These are phyloP conservation scores for Lochmaea capreae DNA, from an alignment of 2,888 invertebrate genomes.

Conservation along the genomic window DNA sequence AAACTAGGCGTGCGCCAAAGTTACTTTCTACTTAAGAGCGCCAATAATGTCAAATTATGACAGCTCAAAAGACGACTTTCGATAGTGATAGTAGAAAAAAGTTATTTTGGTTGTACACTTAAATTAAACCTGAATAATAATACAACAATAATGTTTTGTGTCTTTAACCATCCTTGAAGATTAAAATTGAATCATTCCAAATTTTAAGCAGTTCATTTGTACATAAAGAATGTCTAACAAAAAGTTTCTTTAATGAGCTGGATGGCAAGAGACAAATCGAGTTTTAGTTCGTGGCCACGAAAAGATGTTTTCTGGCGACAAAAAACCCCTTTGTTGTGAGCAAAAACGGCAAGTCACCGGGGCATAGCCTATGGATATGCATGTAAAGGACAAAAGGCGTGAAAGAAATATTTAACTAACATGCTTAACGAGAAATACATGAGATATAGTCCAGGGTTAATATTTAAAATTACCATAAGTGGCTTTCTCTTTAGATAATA, in stretches of 20 bases:
- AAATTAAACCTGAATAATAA: too few relatives aligned
- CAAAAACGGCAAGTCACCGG: conserved; percentile 46
- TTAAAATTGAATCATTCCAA: background rate
- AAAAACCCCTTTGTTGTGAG: conserved; percentile 27
- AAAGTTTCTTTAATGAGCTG: conserved; percentile 24
- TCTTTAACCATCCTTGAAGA: background rate
- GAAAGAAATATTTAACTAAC: conserved; percentile 49
- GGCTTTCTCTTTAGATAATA: background rate
- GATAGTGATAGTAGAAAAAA: too few relatives aligned
- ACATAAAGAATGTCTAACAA: background rate
- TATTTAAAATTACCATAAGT: background rate
- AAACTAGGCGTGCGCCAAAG: too few relatives aligned
- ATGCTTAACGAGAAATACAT: conserved; percentile 42
- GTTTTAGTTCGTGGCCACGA: conserved; percentile 31
- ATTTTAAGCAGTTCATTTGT: background rate
- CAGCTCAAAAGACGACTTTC: too few relatives aligned
- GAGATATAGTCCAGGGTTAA: conserved; percentile 24
- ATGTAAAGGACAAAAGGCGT: conserved; percentile 44
- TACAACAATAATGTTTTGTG: too few relatives aligned
- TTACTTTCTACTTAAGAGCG: too few relatives aligned
- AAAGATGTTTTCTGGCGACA: conserved; percentile 39
- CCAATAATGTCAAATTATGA: too few relatives aligned
- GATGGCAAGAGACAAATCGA: conserved; percentile 31
- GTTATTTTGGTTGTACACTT: too few relatives aligned
- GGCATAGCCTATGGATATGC: conserved; percentile 34